Conservation (phyloP, 2,113 vertebrate genomes). For the Mustela nigripes region DNA sequence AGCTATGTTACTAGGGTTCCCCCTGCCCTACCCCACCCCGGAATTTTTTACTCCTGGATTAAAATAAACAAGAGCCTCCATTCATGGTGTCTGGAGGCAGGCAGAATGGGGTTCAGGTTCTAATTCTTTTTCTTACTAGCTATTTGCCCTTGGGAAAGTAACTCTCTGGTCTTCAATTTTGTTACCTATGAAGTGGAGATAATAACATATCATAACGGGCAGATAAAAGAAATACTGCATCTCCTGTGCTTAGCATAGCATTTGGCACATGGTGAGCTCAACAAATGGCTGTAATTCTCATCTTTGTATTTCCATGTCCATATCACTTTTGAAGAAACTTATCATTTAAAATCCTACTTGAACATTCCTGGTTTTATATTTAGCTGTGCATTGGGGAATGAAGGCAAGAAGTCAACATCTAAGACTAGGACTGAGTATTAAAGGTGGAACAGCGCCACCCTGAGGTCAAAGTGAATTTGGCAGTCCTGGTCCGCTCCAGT, state of each 20-base stretch:
- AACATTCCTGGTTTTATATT: not conserved
- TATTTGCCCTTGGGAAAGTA: not conserved
- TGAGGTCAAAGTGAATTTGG: not conserved
- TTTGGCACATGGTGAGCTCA: not conserved
- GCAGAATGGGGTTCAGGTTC: not conserved
- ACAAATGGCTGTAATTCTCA: not conserved
- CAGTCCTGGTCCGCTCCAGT: not conserved
- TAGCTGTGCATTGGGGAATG: not conserved
- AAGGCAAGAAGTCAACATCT: not conserved
- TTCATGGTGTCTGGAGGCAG: not conserved
- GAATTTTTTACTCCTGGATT: not conserved
- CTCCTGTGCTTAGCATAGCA: not conserved
- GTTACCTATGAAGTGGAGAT: not conserved
- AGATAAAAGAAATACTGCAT: no score
- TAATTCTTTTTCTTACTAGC: not conserved
- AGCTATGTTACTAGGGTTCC: not conserved
- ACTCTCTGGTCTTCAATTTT: not conserved
- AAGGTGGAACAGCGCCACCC: constrained; percentile 4
- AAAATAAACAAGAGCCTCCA: not conserved
- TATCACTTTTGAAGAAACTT: not conserved
- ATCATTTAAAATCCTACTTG: not conserved
- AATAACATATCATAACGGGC: not conserved
- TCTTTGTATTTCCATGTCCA: not conserved
- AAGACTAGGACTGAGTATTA: not conserved
- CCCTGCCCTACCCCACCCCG: not conserved